phyloP scores from a whole-genome alignment of 2,888 invertebrate genomes.

The Meiosimyza decipiens region DNA sequence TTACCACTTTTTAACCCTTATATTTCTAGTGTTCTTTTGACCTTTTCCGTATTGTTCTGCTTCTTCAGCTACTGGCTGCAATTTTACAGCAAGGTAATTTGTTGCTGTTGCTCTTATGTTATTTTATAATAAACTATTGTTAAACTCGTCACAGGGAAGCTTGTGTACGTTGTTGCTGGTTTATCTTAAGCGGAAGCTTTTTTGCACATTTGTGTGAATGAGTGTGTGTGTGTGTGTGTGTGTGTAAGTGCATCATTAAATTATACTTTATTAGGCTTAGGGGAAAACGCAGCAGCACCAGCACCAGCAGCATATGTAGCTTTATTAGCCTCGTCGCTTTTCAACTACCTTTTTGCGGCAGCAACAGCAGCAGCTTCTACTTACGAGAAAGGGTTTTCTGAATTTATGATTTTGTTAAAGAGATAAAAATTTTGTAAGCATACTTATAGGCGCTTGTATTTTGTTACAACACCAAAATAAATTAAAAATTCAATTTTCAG shows the following conservation, averaged over 20 bases:
- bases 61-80: neutral
- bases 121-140: too few species aligned
- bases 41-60: too few species aligned
- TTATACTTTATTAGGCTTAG: slow-evolving; percentile 31
- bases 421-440: slow-evolving; percentile 53
- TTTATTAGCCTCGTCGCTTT: neutral
- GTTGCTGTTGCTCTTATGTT: slow-evolving; percentile 6
- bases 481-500: slow-evolving; percentile 12
- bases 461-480: neutral
- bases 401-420: slow-evolving; percentile 61
- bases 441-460: slow-evolving; percentile 6
- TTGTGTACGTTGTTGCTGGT: slow-evolving; percentile 1
- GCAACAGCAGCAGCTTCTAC: neutral
- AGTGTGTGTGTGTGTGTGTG: slow-evolving; percentile 16
- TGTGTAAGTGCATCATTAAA: slow-evolving; percentile 29
- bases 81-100: neutral
- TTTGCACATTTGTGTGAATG: neutral
- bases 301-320: neutral
- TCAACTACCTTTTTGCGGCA: neutral
- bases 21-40: too few species aligned
- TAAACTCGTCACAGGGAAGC: too few species aligned
- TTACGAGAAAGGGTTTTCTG: slow-evolving; percentile 42
- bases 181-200: slow-evolving; percentile 20
- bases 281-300: slow-evolving; percentile 13
- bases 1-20: too few species aligned